A percentile compares a stretch with the other conserved stretches of the same genome.
phyloP scores from a whole-genome alignment of 2,113 vertebrate genomes.

The Catharus minimus region DNA sequence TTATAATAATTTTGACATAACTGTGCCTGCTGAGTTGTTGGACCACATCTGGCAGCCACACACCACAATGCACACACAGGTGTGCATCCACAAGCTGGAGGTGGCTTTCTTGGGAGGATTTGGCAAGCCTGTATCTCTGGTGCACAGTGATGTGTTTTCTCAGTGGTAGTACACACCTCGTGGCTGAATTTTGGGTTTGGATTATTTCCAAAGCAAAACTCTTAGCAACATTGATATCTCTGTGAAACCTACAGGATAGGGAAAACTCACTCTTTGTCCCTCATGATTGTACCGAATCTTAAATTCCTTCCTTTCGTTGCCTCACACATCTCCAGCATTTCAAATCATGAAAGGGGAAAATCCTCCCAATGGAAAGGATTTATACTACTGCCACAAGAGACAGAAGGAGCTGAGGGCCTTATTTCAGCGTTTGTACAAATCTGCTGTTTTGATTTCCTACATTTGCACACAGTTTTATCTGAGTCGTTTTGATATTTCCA shows the following conservation, averaged over 20 bases:
- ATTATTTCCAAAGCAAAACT: slow-evolving; percentile 10
- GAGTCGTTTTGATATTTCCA: slow-evolving; percentile 28
- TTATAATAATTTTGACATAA: neutral
- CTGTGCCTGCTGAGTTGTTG: neutral
- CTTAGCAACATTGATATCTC: neutral
- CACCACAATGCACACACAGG: neutral
- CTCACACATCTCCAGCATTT: neutral
- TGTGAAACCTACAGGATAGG: neutral
- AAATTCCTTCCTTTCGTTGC: neutral
- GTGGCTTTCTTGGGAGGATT: neutral
- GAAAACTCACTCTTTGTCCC: neutral
- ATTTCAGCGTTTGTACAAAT: neutral
- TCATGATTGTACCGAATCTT: neutral
- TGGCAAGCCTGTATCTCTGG: neutral
- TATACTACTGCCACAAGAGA: neutral
- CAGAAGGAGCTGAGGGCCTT: neutral
- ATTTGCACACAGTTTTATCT: neutral
- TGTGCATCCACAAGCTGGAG: neutral
- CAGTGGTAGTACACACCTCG: neutral
- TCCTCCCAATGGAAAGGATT: neutral
- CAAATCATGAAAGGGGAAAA: neutral
- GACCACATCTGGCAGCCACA: neutral
- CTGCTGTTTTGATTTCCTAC: neutral
- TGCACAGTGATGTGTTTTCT: slow-evolving; percentile 23
- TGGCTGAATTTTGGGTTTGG: neutral